These are phyloP conservation scores for Desoria tigrina DNA, from an alignment of 2,888 invertebrate species.

Conservation along the genomic window DNA sequence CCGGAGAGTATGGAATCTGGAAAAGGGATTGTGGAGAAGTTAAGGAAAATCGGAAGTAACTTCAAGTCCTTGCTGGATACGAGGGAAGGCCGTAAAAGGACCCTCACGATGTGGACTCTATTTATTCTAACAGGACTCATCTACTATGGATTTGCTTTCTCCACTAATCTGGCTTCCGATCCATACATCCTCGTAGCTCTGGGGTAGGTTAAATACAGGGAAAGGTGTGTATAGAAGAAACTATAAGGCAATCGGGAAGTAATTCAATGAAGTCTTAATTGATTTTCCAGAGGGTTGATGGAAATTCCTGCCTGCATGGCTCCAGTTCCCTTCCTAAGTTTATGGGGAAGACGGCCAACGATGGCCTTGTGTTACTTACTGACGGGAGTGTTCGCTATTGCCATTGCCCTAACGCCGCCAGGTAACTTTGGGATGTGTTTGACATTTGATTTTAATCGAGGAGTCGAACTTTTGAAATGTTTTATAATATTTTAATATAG, in stretches of 20 bases:
- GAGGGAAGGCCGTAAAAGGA: conserved; percentile 20
- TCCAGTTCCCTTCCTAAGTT: conserved; percentile 31
- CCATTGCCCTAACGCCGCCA: conserved; percentile 39
- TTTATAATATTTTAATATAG: background rate
- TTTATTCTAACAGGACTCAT: conserved; percentile 44
- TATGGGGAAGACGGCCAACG: conserved; percentile 43
- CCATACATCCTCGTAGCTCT: conserved; percentile 47
- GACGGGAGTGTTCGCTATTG: conserved; percentile 42
- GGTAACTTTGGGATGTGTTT: conserved; percentile 12
- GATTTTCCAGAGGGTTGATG: conserved; percentile 41
- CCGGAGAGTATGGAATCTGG: conserved; percentile 12
- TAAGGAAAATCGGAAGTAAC: conserved; percentile 5
- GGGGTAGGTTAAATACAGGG: conserved; percentile 29
- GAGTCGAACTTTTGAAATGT: no score
- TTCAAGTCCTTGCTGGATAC: conserved; percentile 29
- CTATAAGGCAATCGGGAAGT: background rate
- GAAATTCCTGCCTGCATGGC: conserved; percentile 46
- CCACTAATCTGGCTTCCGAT: conserved; percentile 38
- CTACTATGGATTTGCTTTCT: conserved; percentile 50
- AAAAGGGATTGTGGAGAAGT: conserved; percentile 6
- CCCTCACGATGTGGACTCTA: conserved; percentile 28
- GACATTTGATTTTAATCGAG: no score
- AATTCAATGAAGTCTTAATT: conserved; percentile 3
- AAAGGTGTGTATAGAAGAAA: background rate
- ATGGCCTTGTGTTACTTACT: conserved; percentile 28